A percentile compares a stretch with the other conserved stretches of the same genome.
phyloP scores from a whole-genome alignment of 92 coral and sea anemone species.

The Umimayanthus chanpuru region DNA sequence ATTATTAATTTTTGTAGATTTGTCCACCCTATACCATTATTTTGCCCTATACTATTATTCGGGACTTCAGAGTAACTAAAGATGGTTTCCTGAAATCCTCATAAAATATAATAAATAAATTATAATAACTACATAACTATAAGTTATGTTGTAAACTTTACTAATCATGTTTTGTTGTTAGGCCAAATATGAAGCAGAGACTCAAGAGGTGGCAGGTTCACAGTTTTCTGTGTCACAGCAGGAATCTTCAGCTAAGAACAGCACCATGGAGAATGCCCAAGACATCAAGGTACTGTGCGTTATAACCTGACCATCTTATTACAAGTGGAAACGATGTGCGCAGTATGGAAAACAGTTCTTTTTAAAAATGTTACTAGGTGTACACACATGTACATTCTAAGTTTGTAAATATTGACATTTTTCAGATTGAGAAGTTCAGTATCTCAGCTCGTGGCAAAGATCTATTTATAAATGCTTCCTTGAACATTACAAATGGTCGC shows the following conservation, averaged over 20 bases:
- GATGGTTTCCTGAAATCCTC: too few relatives aligned
- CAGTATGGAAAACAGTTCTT: neutral
- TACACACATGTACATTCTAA: neutral
- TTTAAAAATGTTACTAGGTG: neutral
- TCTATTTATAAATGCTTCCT: conserved; percentile 88
- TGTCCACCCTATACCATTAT: too few relatives aligned
- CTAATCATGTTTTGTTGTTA: conserved; percentile 15
- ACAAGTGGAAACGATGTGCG: neutral
- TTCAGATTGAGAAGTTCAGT: conserved; percentile 94
- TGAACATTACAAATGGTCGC: conserved; percentile 91
- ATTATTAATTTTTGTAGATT: too few relatives aligned
- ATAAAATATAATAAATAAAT: too few relatives aligned
- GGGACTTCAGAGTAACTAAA: too few relatives aligned
- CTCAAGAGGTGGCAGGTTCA: conserved; percentile 87
- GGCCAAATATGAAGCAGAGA: conserved; percentile 89
- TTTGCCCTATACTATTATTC: too few relatives aligned
- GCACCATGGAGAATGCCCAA: conserved; percentile 82
- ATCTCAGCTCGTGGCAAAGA: conserved; percentile 99
- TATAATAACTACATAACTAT: too few relatives aligned
- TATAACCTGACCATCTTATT: neutral
- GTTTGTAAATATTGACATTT: neutral
- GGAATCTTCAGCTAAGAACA: conserved; percentile 83
- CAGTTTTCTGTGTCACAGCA: conserved; percentile 98
- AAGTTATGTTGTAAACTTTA: too few relatives aligned
- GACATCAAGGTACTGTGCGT: conserved; percentile 81